These are phyloP conservation scores for Tricholauxania praeusta DNA, from an alignment of 2,888 invertebrate species.

Conservation along the genomic window DNA sequence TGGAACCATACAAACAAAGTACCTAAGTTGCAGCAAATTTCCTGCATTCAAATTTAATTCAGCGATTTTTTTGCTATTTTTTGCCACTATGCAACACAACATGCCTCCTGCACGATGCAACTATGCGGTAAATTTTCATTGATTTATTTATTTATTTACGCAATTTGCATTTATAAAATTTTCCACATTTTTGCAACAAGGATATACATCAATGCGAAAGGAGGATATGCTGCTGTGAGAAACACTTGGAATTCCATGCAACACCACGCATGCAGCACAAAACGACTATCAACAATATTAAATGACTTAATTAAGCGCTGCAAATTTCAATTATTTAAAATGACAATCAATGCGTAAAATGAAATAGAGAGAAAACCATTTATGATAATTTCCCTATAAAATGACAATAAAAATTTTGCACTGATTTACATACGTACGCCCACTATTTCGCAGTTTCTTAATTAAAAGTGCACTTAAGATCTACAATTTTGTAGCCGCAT, in stretches of 20 bases:
- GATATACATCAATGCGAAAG: not conserved
- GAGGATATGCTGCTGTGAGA: not conserved
- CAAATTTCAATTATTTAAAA: too few species aligned
- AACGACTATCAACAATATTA: not conserved
- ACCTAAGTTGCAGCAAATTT: too few species aligned
- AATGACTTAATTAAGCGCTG: constrained; percentile 24
- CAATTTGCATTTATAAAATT: constrained; percentile 22
- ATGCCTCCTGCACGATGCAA: not conserved
- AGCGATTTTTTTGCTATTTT: not conserved
- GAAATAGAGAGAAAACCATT: too few species aligned
- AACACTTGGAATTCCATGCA: not conserved
- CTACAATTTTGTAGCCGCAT: too few species aligned
- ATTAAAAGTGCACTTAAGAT: too few species aligned
- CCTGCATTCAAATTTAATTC: not conserved
- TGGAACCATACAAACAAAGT: too few species aligned
- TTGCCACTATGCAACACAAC: not conserved
- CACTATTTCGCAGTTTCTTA: too few species aligned
- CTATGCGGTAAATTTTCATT: constrained; percentile 2
- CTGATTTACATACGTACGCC: too few species aligned
- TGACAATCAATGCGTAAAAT: too few species aligned
- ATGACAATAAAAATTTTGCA: too few species aligned
- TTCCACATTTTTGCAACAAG: not conserved
- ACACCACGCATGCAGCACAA: too few species aligned
- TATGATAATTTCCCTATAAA: too few species aligned
- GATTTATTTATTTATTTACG: constrained; percentile 27